Percentiles rank a stretch among this genome's conserved stretches.
Conservation (phyloP, 1,140 invertebrate genomes). For the Cryptotermes secundus region DNA sequence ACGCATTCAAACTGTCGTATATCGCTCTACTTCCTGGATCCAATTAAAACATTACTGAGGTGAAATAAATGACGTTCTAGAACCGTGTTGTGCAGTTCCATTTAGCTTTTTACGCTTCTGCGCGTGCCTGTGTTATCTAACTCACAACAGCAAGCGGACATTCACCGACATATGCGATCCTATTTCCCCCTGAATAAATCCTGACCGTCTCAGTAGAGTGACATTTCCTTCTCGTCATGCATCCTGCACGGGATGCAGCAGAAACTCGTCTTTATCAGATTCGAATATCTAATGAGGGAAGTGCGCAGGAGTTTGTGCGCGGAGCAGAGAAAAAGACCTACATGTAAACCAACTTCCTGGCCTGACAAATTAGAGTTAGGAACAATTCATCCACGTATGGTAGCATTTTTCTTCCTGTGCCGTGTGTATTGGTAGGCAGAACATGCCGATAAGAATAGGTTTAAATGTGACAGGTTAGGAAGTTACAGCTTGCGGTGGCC, state of each 20-base stretch:
- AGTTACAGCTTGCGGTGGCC: background rate
- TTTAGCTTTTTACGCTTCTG: background rate
- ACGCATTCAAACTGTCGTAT: background rate
- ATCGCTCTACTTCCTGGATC: background rate
- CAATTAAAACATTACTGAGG: background rate
- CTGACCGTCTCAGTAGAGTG: background rate
- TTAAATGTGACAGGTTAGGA: background rate
- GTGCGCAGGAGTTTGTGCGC: background rate
- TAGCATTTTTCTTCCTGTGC: background rate
- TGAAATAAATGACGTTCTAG: background rate
- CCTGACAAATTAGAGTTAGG: background rate
- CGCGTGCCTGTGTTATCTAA: background rate
- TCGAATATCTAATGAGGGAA: background rate
- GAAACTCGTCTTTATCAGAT: background rate
- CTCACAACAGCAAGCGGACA: background rate
- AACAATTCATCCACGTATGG: background rate
- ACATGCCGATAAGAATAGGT: background rate
- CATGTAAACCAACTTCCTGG: background rate
- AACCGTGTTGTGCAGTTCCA: background rate
- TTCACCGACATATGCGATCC: background rate
- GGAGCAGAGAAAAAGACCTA: background rate
- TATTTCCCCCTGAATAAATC: slow-evolving; percentile 4
- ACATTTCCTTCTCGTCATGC: background rate
- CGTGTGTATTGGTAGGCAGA: background rate
- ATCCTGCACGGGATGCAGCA: background rate